Base-by-base conservation (phyloP, 2,888 invertebrate genomes). In the Plebejus argus region DNA sequence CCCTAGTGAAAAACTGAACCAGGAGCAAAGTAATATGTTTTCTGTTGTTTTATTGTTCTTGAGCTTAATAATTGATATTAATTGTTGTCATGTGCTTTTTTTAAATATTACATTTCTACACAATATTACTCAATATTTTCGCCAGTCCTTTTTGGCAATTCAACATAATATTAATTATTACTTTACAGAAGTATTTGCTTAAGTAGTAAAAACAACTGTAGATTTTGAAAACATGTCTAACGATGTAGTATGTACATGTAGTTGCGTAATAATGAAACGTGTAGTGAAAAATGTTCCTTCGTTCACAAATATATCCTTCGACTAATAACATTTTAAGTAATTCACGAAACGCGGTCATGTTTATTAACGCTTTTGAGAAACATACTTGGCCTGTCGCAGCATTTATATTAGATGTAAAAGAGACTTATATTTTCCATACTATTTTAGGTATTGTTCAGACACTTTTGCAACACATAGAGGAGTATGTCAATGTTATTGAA, bases 401-500 rank as follows among this genome's bases (percentile, higher is more conserved):
- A 58, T 7, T 20, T 2, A 58, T 20, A 18, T 7, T 18, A 1
- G 6, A 20, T 7, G 7, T 18, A 58, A 58, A 58, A 58, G 20
- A n/a, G 7, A 58, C 20, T 58, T 58, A 20, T 18, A 58, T n/a
- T 20, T 58, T 58, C 1, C 6, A 6, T 20, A 20, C 10, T 45
- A 20, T 71, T 71, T 39, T 12, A 71, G 71, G n/a, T 45, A 71
- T 83, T 84, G 80, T 78, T 85, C 28, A 81, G 85, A 80, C 85
- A 35, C 83, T 91, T 10, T 77, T 89, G 77, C 83, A 88, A 74
- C 88, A 89, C 75, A 88, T 92, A 45, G 88, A 91, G 76, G 86
- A 90, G 80, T 91, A 90, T 76, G 89, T 91, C 78, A 88, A 91
- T 81, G 81, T 90, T 7, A 86, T 89, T 77, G 89, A 91, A 86